Conservation (phyloP, 1,140 invertebrate species). For the Drosophila pseudoobscura region DNA sequence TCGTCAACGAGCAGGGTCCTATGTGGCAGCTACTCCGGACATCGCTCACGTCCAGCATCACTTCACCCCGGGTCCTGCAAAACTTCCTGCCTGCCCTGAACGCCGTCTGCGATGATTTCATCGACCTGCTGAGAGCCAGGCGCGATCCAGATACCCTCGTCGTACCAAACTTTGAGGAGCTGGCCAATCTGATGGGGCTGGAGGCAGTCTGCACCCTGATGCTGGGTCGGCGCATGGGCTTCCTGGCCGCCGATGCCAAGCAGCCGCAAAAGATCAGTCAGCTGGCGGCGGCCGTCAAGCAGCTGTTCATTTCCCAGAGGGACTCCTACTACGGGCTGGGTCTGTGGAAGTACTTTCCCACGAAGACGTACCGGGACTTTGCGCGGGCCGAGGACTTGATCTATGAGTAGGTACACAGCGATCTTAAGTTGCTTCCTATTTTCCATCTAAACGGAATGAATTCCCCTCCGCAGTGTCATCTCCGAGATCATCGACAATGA, state of each 20-base stretch:
- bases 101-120: conserved; percentile 91
- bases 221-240: conserved; percentile 90
- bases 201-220: conserved; percentile 92
- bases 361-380: conserved; percentile 88
- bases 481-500: conserved; percentile 90
- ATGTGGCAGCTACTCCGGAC: conserved; percentile 90
- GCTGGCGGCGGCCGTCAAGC: conserved; percentile 88
- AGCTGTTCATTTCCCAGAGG: conserved; percentile 89
- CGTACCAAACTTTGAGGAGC: conserved; percentile 88
- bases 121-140: conserved; percentile 86
- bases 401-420: conserved; percentile 86
- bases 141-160: conserved; percentile 84
- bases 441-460: conserved; percentile 23
- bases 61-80: conserved; percentile 89
- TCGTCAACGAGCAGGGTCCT: conserved; percentile 93
- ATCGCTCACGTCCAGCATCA: conserved; percentile 90
- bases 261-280: conserved; percentile 85
- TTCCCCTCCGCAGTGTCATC: conserved; percentile 86
- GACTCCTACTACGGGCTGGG: conserved; percentile 93
- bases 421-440: conserved; percentile 2
- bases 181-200: conserved; percentile 90
- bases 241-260: conserved; percentile 86
- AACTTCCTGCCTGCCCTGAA: conserved; percentile 91
- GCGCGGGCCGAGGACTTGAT: conserved; percentile 90
- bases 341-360: conserved; percentile 92